These are phyloP conservation scores for Hormaphis cornu DNA, from an alignment of 1,140 invertebrate species.

Conservation along the genomic window DNA sequence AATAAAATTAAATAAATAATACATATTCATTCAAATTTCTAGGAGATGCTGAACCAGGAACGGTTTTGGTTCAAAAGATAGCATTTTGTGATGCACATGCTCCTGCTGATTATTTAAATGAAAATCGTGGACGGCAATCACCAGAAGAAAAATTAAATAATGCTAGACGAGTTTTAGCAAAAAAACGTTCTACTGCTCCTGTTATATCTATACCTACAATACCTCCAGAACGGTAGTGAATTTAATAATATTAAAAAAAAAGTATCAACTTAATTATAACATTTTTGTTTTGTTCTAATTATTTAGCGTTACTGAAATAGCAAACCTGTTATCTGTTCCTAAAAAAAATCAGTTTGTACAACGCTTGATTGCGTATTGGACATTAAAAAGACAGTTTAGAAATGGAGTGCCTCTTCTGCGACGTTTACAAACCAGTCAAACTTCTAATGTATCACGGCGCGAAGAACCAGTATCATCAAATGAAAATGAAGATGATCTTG, in stretches of 20 bases:
- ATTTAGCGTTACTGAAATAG: conserved; percentile 68
- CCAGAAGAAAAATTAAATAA: conserved; percentile 61
- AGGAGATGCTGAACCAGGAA: conserved; percentile 53
- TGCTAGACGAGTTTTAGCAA: conserved; percentile 64
- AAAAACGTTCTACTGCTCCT: conserved; percentile 80
- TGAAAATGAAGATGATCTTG: conserved; percentile 38
- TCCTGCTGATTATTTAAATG: conserved; percentile 57
- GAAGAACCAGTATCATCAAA: conserved; percentile 36
- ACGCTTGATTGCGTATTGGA: conserved; percentile 85
- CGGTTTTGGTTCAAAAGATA: conserved; percentile 77
- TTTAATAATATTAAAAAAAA: background rate
- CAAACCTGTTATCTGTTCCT: conserved; percentile 55
- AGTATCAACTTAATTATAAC: background rate
- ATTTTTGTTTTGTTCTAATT: background rate
- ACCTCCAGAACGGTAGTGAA: conserved; percentile 62
- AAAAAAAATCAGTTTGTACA: conserved; percentile 82
- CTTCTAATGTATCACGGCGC: conserved; percentile 43
- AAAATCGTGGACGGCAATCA: conserved; percentile 39
- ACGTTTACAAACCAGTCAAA: conserved; percentile 56
- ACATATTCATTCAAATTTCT: background rate
- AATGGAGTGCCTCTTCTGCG: conserved; percentile 91
- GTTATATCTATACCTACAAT: conserved; percentile 90
- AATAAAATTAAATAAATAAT: background rate
- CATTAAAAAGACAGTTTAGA: conserved; percentile 84
- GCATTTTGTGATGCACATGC: conserved; percentile 93